phyloP scores from a whole-genome alignment of 1,140 invertebrate species.

The Stenopsyche tienmushanensis region DNA sequence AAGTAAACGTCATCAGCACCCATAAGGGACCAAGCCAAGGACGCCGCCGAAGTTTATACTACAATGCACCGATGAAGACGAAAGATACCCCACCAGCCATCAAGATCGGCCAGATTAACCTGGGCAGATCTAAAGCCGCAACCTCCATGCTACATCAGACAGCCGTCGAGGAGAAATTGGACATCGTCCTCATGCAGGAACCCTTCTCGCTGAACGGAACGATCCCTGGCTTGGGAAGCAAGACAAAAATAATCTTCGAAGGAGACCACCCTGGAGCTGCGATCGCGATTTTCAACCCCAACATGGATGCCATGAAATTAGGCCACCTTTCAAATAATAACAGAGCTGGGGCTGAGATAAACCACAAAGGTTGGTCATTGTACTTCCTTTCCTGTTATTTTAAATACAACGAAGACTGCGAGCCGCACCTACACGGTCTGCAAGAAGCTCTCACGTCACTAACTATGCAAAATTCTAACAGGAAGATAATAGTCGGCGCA shows the following conservation, averaged over 20 bases:
- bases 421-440: background rate
- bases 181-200: background rate
- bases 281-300: background rate
- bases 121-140: background rate
- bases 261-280: background rate
- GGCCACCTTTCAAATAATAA: background rate
- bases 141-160: background rate
- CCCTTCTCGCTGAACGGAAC: background rate
- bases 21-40: too few relatives aligned
- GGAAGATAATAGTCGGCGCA: background rate
- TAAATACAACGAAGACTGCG: background rate
- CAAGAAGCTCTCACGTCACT: background rate
- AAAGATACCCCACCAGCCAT: too few relatives aligned
- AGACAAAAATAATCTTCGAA: background rate
- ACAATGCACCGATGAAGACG: too few relatives aligned
- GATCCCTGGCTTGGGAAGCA: background rate
- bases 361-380: background rate
- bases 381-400: background rate
- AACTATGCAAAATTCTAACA: too few relatives aligned
- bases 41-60: too few relatives aligned
- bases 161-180: background rate
- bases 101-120: background rate
- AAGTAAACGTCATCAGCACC: too few relatives aligned
- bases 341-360: background rate
- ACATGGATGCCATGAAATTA: background rate